These are phyloP conservation scores for Xiphias gladius DNA, from an alignment of 2,113 vertebrate genomes.

Conservation along the genomic window DNA sequence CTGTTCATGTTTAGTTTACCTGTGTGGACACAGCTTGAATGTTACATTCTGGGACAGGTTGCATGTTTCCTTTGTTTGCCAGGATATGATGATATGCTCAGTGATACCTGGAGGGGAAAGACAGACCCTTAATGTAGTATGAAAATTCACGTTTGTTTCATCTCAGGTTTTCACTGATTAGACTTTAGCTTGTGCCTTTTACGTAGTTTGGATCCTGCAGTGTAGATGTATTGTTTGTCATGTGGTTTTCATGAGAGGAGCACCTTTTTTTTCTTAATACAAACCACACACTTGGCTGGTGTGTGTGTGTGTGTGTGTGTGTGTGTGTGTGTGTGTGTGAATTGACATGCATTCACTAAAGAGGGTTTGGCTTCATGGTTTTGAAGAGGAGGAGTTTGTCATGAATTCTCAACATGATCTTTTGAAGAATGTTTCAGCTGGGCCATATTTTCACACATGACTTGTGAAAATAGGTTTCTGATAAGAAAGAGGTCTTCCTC, in stretches of 20 bases:
- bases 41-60: neutral
- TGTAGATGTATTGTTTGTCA: constrained; percentile 9
- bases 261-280: neutral
- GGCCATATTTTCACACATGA: neutral
- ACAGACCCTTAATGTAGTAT: neutral
- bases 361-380: neutral
- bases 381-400: no score
- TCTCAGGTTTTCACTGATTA: neutral
- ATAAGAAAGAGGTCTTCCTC: constrained; percentile 4
- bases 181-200: neutral
- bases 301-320: constrained; percentile 8
- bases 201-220: neutral
- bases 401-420: neutral
- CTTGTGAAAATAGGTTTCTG: neutral
- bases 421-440: neutral
- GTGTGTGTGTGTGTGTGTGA: no score
- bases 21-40: neutral
- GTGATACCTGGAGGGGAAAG: constrained; percentile 1
- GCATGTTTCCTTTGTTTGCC: neutral
- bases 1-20: neutral
- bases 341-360: constrained; percentile 11
- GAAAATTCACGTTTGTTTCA: neutral
- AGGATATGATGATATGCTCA: neutral
- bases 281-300: constrained; percentile 45
- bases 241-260: constrained; percentile 7